A percentile compares a stretch with the other conserved stretches of the same genome.
phyloP scores from a whole-genome alignment of 2,797 vertebrate species.

The Rallus crepitans region DNA sequence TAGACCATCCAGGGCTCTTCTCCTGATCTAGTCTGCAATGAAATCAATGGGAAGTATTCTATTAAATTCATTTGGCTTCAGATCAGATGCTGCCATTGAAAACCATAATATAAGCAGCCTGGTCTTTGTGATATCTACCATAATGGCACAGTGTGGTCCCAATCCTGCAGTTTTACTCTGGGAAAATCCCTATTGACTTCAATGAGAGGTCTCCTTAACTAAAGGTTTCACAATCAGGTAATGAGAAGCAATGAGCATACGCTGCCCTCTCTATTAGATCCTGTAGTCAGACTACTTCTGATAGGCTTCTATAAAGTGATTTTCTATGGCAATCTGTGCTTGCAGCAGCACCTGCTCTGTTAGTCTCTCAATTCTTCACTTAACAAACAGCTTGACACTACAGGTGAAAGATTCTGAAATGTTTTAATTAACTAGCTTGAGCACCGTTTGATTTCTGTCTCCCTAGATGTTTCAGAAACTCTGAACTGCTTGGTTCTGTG shows the following conservation, averaged over 20 bases:
- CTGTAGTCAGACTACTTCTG: constrained; percentile 47
- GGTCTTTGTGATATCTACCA: constrained; percentile 50
- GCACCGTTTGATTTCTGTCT: constrained; percentile 62
- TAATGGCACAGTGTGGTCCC: constrained; percentile 67
- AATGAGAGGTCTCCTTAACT: constrained; percentile 34
- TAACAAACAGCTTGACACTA: constrained; percentile 58
- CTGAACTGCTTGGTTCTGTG: constrained; percentile 15
- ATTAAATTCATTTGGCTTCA: constrained; percentile 47
- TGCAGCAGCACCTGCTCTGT: constrained; percentile 53
- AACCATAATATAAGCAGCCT: neutral
- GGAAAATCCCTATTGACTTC: constrained; percentile 63
- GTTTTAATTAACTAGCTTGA: constrained; percentile 72
- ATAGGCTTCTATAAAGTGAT: constrained; percentile 57
- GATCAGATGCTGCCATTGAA: constrained; percentile 41
- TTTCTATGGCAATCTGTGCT: constrained; percentile 52
- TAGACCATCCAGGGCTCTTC: neutral
- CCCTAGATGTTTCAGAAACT: constrained; percentile 42
- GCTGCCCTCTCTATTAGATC: constrained; percentile 68
- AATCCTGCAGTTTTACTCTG: constrained; percentile 39
- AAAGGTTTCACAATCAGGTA: constrained; percentile 53
- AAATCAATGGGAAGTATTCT: constrained; percentile 25
- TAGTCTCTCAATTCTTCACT: constrained; percentile 54
- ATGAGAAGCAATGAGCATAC: constrained; percentile 53
- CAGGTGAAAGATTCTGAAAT: constrained; percentile 71
- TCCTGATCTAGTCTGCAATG: neutral